Base-by-base conservation (phyloP, 1,140 invertebrate species). In the Calosoma granatense region DNA sequence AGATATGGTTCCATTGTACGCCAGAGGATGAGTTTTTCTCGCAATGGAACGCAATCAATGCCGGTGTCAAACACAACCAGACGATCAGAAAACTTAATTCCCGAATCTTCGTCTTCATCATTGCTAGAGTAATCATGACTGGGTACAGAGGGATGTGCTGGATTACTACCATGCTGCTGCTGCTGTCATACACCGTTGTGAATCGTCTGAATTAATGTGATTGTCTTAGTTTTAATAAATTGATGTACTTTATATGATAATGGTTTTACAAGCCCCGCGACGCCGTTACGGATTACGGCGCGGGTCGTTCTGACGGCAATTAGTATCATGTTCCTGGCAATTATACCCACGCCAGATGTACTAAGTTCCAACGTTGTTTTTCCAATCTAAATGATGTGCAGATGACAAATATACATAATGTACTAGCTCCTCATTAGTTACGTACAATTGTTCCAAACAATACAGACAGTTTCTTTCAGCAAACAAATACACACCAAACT, bases 191-290 rank as follows among this genome's bases (percentile, higher is more conserved):
- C 41, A 17, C 41, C 41, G 41, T n/a, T n/a, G n/a, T n/a, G n/a
- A 47, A 47, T 47, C 17, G 15, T 11, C 3, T 47, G 41, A 47
- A 47, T 47, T 47, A 47, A 47, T 47, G 41, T 47, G 41, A 47
- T 47, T 47, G 41, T 17, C 15, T 47, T 47, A 47, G 41, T 47
- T 47, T 47, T 47, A 47, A 47, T 47, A 47, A 47, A 47, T 47
- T 47, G 41, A 47, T 47, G 41, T 47, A 47, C 41, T 47, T 47
- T 47, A 47, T 47, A 47, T 47, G 41, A 17, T 11, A 47, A 47
- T 47, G 41, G 41, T 47, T 47, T 47, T 47, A 47, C 41, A 47
- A 47, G 9, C 17, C 41, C 41, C 17, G 17, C 41, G 41, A 4
- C 41, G 41, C 41, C 26, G 26, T 6, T 36, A 9, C 26, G 26